Percentiles rank a stretch among this genome's conserved stretches.
Conservation (phyloP, 1,140 invertebrate species). For the Heliconius melpomene region DNA sequence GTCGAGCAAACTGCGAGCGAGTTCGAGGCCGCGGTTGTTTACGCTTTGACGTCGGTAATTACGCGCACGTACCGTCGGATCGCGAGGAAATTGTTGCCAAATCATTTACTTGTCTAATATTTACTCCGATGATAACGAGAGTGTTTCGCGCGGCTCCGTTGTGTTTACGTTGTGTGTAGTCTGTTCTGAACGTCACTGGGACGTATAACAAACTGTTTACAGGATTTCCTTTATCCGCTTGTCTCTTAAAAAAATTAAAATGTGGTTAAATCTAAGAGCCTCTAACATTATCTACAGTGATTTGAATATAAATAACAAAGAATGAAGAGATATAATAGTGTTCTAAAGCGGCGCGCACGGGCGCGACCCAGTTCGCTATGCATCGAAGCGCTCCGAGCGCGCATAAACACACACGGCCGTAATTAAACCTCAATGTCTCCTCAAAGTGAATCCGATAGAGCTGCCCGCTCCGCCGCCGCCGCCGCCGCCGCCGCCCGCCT, state of each 20-base stretch:
- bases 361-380: slow-evolving; percentile 58
- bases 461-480: slow-evolving; percentile 14
- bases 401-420: slow-evolving; percentile 51
- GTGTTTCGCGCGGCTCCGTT: slow-evolving; percentile 38
- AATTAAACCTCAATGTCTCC: slow-evolving; percentile 51
- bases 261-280: slow-evolving; percentile 13
- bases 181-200: slow-evolving; percentile 36
- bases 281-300: slow-evolving; percentile 9
- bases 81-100: slow-evolving; percentile 58
- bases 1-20: slow-evolving; percentile 46
- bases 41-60: slow-evolving; percentile 56
- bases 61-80: slow-evolving; percentile 51
- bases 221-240: slow-evolving; percentile 36
- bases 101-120: slow-evolving; percentile 53
- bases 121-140: slow-evolving; percentile 47
- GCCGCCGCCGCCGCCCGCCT: background rate
- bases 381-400: slow-evolving; percentile 42
- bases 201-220: slow-evolving; percentile 22
- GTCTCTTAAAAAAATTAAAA: slow-evolving; percentile 29
- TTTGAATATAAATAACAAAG: slow-evolving; percentile 22
- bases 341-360: slow-evolving; percentile 53
- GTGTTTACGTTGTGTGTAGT: slow-evolving; percentile 39
- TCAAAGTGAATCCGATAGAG: slow-evolving; percentile 35
- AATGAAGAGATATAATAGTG: slow-evolving; percentile 51
- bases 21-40: slow-evolving; percentile 63